Base-by-base conservation (phyloP, 2,113 vertebrate species). In the Formicarius rufipectus region DNA sequence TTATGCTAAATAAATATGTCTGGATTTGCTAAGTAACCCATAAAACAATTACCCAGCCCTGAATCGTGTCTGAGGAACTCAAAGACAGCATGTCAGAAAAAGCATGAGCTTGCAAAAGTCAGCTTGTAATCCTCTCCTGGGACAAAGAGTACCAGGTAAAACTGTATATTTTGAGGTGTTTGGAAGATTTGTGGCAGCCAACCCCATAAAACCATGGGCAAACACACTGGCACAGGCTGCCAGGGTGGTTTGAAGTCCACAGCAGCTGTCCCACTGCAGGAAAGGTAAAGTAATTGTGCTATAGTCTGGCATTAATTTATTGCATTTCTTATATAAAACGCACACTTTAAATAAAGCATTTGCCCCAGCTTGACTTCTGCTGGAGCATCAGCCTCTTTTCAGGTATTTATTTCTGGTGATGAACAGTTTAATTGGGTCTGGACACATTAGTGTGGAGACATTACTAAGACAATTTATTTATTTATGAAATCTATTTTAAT, bases 21-120 rank as follows among this genome's bases (percentile, higher is more conserved):
- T 92, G 84, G 80, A 84, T 94, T 94, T 95, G 73, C 73, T 92
- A 90, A 96, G 76, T 82, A 96, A 93, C 76, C 87, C 90, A 94
- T 93, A 91, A 96, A 95, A 86, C 77, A 95, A 95, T 94, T 90
- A 91, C 59, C 59, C 69, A 78, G 50, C 84, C 93, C 82, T 94
- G 81, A 93, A 39, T 77, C 88, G 76, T 86, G 92, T 88, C 64
- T 71, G 80, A 85, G 58, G 42, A 77, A 12, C 87, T 75, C 76
- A 22, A 86, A 80, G 53, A 33, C 37, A 69, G 62, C 44, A 1
- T 66, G 80, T 77, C 94, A 88, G 75, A 73, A 96, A 84, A 40
- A 94, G 33, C 44, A 31, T 6, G 47, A 90, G 42, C 67, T 94
- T 93, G 63, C 83, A 77, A 44, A 89, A 96, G 83, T 55, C 82